Percentiles rank a stretch among this genome's conserved stretches.
Evolutionary conservation across 2,797 vertebrate genomes (phyloP).

Genomic region (Vipera ursinii): DNA sequence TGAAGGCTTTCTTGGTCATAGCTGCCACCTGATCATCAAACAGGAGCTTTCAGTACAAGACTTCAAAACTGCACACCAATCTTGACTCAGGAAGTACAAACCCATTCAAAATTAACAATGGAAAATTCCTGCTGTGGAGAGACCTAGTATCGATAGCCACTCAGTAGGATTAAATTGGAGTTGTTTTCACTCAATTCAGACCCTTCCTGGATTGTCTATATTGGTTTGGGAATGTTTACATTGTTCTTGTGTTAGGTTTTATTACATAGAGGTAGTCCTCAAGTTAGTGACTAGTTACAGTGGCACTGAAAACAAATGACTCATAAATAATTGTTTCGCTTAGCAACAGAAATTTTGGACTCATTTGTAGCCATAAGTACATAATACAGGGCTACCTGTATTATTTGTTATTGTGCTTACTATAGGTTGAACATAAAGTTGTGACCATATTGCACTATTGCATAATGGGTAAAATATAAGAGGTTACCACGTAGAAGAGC

Average conservation of each 20-base stretch:
- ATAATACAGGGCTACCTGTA: neutral
- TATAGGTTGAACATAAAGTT: neutral
- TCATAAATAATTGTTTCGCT: neutral
- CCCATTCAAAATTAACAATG: neutral
- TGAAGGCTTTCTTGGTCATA: neutral
- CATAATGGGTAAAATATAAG: neutral
- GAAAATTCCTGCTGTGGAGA: neutral
- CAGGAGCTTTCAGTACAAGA: neutral
- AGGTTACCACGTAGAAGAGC: neutral
- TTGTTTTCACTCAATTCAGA: neutral
- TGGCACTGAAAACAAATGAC: neutral
- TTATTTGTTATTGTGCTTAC: neutral
- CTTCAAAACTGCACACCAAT: neutral
- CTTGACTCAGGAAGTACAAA: neutral
- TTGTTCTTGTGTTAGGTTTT: neutral
- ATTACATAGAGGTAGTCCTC: neutral
- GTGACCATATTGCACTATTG: neutral
- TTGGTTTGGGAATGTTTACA: neutral
- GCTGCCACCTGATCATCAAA: neutral
- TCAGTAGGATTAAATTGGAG: neutral
- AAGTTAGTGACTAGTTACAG: neutral
- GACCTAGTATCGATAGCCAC: neutral
- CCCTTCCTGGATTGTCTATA: neutral
- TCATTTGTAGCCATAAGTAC: neutral
- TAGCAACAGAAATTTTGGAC: neutral